A percentile compares a stretch with the other conserved stretches of the same genome.
Conservation (phyloP, 2,797 vertebrate genomes). For the Phataginus tetradactyla region DNA sequence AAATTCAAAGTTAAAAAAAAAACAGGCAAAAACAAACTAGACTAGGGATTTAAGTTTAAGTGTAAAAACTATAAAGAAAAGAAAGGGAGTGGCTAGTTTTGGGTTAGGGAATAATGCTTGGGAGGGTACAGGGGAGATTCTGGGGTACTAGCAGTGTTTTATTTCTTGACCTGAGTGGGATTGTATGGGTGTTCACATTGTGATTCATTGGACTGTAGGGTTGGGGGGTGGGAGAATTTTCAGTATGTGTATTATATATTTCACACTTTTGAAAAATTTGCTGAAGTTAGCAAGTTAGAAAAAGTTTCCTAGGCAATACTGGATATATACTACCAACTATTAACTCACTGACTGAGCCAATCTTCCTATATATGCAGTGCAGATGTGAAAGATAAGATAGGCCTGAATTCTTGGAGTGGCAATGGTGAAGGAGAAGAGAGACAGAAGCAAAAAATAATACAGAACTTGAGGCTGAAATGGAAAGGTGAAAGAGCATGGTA, state of each 20-base stretch:
- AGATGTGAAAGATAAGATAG: background rate
- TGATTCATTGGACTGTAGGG: background rate
- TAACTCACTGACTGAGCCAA: background rate
- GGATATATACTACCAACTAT: background rate
- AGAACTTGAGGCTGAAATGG: background rate
- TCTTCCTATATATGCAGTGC: background rate
- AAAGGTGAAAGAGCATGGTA: background rate
- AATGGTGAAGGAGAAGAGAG: background rate
- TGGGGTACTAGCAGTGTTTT: background rate
- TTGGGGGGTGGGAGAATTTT: background rate
- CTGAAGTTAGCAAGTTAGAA: background rate
- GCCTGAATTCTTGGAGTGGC: background rate
- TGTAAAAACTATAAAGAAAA: slow-evolving; percentile 6
- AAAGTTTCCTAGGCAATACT: background rate
- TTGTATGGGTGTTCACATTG: background rate
- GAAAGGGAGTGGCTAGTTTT: background rate
- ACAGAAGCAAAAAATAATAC: background rate
- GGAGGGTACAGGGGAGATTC: background rate
- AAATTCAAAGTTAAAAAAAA: slow-evolving; percentile 11
- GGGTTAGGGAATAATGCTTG: background rate
- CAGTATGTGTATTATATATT: background rate
- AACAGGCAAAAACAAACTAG: background rate
- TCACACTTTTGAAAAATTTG: background rate
- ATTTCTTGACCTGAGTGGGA: background rate
- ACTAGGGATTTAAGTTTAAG: background rate